Evolutionary conservation across 2,888 invertebrate genomes (phyloP).

Genomic region (Mythimna impura): DNA sequence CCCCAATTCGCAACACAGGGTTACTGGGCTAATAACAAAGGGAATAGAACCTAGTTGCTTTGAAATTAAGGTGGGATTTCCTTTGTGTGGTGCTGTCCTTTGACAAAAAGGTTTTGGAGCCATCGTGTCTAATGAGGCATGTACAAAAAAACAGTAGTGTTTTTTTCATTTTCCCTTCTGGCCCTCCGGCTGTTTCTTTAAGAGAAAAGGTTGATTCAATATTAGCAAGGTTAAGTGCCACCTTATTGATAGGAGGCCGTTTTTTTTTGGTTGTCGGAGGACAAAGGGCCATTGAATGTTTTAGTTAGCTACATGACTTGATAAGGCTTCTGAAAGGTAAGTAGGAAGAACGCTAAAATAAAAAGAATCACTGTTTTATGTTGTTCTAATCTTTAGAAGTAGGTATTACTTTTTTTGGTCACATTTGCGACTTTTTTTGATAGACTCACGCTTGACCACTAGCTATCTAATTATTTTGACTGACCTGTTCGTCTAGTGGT

Average conservation of each 20-base stretch:
- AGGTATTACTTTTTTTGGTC: not conserved
- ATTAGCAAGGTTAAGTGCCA: conserved; percentile 64
- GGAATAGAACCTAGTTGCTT: conserved; percentile 43
- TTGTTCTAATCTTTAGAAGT: not conserved
- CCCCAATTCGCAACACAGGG: conserved; percentile 66
- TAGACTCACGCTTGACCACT: too few species aligned
- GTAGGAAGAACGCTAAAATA: too few species aligned
- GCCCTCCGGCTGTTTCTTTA: conserved; percentile 62
- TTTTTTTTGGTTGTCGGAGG: conserved; percentile 34
- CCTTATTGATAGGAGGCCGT: conserved; percentile 51
- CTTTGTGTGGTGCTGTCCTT: conserved; percentile 65
- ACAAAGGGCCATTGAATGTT: conserved; percentile 28
- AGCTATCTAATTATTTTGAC: too few species aligned
- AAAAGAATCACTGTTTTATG: not conserved
- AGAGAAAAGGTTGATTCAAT: conserved; percentile 72
- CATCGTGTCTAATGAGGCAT: conserved; percentile 75
- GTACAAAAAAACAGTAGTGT: conserved; percentile 67
- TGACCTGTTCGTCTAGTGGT: too few species aligned
- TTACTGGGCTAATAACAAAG: conserved; percentile 39
- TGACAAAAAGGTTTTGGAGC: conserved; percentile 74
- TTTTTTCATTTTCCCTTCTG: conserved; percentile 68
- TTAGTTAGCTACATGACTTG: conserved; percentile 13
- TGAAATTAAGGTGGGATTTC: conserved; percentile 54
- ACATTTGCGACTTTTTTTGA: too few species aligned
- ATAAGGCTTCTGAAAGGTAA: not conserved